These are phyloP conservation scores for Hermodice carunculata DNA, from an alignment of 2,888 invertebrate species.

Conservation along the genomic window DNA sequence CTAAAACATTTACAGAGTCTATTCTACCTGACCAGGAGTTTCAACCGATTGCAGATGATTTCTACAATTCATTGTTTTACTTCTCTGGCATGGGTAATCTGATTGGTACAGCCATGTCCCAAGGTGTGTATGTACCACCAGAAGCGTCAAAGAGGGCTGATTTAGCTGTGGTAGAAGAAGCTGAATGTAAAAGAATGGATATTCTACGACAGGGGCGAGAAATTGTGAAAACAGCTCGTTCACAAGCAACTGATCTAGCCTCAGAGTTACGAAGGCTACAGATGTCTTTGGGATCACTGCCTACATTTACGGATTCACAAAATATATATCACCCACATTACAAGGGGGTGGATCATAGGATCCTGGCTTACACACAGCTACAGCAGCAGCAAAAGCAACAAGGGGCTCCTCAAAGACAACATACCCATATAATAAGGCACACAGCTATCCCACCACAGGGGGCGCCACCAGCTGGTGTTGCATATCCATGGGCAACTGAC, in stretches of 20 bases:
- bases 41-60: slow-evolving; percentile 34
- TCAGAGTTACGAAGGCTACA: slow-evolving; percentile 34
- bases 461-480: no score
- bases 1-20: background rate
- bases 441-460: no score
- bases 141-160: slow-evolving; percentile 29
- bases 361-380: slow-evolving; percentile 2
- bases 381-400: background rate
- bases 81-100: slow-evolving; percentile 45
- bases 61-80: slow-evolving; percentile 43
- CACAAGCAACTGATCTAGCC: slow-evolving; percentile 35
- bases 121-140: slow-evolving; percentile 41
- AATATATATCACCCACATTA: background rate
- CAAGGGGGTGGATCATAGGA: background rate
- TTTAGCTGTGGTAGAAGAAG: slow-evolving; percentile 31
- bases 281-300: slow-evolving; percentile 35
- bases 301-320: slow-evolving; percentile 35
- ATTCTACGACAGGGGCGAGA: slow-evolving; percentile 2
- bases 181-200: slow-evolving; percentile 17
- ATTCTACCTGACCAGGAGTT: slow-evolving; percentile 17
- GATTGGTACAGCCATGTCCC: slow-evolving; percentile 36
- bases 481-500: no score
- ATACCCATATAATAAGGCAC: no score
- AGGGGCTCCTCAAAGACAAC: no score
- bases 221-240: slow-evolving; percentile 29